phyloP scores from a whole-genome alignment of 2,797 vertebrate species.

The Platyrinchus mystaceus region DNA sequence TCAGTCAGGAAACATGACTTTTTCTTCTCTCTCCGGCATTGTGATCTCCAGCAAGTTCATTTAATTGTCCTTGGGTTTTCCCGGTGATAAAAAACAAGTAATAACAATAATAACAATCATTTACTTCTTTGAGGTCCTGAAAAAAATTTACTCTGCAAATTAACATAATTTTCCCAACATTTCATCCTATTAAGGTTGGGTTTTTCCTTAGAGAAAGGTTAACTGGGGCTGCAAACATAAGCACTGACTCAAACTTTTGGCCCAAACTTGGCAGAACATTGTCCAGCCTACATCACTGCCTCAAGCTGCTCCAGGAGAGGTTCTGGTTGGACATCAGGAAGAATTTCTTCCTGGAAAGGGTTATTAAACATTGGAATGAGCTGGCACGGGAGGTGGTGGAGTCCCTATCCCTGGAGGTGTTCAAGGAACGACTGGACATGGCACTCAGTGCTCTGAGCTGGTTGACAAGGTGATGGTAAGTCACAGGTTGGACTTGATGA shows the following conservation, averaged over 20 bases:
- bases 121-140: conserved; percentile 1
- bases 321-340: background rate
- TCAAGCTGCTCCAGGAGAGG: background rate
- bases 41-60: background rate
- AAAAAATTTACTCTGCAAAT: conserved; percentile 1
- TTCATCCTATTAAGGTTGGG: background rate
- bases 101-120: background rate
- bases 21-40: background rate
- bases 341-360: background rate
- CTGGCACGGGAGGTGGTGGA: background rate
- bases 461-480: background rate
- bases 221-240: background rate
- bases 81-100: background rate
- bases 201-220: conserved; percentile 7
- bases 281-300: background rate
- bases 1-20: background rate
- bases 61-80: conserved; percentile 10
- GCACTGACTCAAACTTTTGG: background rate
- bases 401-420: background rate
- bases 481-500: background rate
- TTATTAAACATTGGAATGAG: background rate
- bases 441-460: background rate
- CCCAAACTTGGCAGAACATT: background rate
- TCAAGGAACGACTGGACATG: fast-evolving
- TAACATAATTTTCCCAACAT: conserved; percentile 7